Conservation (phyloP, 2,888 invertebrate species). For the Galerucella calmariensis region DNA sequence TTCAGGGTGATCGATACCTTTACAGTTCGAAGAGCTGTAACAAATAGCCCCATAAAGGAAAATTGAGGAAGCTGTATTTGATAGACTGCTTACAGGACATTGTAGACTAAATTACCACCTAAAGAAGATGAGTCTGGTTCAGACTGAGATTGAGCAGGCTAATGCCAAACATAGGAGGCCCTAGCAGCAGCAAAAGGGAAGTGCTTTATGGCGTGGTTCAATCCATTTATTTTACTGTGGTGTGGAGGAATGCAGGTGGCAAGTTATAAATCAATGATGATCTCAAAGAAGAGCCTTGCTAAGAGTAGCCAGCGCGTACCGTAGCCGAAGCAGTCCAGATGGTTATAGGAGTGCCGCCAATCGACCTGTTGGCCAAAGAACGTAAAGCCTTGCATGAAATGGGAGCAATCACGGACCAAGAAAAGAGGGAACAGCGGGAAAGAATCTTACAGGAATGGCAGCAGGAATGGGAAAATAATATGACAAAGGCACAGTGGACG, state of each 20-base stretch:
- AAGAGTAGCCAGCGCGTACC: constrained; percentile 3
- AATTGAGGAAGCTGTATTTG: not conserved
- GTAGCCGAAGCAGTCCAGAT: not conserved
- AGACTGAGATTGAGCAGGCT: no score
- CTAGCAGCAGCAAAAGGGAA: no score
- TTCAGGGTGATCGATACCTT: not conserved
- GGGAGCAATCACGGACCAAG: not conserved
- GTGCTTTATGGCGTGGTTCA: no score
- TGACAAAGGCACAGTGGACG: not conserved
- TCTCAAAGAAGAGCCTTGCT: constrained; percentile 22
- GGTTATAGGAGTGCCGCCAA: constrained; percentile 3
- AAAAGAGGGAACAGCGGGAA: not conserved
- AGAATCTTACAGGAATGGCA: no score
- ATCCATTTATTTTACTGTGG: no score
- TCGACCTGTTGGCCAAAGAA: not conserved
- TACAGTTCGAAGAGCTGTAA: not conserved
- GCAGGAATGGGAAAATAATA: not conserved
- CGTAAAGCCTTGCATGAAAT: not conserved
- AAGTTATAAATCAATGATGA: constrained; percentile 10
- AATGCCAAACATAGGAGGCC: no score
- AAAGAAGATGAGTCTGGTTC: no score
- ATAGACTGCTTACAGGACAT: no score
- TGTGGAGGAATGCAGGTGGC: no score
- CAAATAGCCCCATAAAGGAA: not conserved
- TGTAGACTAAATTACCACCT: no score